Evolutionary conservation across 2,888 invertebrate species (phyloP).

Genomic region (Dolomedes plantarius): DNA sequence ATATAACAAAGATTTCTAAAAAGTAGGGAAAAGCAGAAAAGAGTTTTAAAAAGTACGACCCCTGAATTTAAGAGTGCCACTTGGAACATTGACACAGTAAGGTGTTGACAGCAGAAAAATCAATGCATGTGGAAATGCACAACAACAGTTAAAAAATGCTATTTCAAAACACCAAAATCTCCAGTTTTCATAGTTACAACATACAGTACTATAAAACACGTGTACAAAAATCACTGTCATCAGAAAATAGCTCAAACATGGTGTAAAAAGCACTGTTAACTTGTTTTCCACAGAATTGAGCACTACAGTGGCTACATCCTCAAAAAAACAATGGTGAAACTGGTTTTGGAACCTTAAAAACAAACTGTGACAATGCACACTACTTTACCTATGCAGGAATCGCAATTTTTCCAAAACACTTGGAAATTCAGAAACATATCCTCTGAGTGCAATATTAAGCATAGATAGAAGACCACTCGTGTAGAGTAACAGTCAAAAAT

Average conservation of each 20-base stretch:
- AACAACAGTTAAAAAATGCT: conserved; percentile 65
- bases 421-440: conserved; percentile 30
- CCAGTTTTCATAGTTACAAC: conserved; percentile 61
- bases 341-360: conserved; percentile 40
- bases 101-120: conserved; percentile 40
- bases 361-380: conserved; percentile 51
- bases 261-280: conserved; percentile 68
- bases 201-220: conserved; percentile 63
- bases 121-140: conserved; percentile 41
- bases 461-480: conserved; percentile 43
- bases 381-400: conserved; percentile 40
- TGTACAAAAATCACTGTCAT: conserved; percentile 62
- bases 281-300: conserved; percentile 60
- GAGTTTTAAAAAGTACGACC: too few species aligned
- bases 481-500: conserved; percentile 53
- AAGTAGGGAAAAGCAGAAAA: too few species aligned
- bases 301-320: conserved; percentile 58
- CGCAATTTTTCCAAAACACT: conserved; percentile 22
- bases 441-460: conserved; percentile 31
- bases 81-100: conserved; percentile 38
- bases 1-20: too few species aligned
- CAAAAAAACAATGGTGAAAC: conserved; percentile 42
- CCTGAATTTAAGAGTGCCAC: conserved; percentile 67
- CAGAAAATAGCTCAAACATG: conserved; percentile 67
- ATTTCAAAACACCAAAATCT: conserved; percentile 67